Evolutionary conservation across 2,888 invertebrate genomes (phyloP), one percentile per base, ranked within the genome.

Genomic region (Trichopoda pennipes): DNA sequence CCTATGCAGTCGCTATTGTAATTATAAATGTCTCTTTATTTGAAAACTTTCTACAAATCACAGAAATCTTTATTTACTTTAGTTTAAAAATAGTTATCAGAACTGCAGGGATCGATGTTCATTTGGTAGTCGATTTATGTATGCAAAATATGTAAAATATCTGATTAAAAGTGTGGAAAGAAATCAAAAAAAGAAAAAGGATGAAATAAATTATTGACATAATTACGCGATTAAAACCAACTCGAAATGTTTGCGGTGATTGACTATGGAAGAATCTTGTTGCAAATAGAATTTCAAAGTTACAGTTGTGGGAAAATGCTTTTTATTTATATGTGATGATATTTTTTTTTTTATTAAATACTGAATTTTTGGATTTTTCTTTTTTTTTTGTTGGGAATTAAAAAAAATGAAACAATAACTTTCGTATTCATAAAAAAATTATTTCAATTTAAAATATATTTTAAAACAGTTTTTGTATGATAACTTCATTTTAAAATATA

Each of bases 151-250:
- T 28, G 4, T 28, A 28, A n/a, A n/a, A n/a, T n/a, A 44, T 16
- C 16, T 16, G 16, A 44, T 44, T 44, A n/a, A 44, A 44, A n/a
- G 16, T 44, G 14, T 16, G 2, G 16, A 44, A 44, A 44, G 6
- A 44, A 44, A 44, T 55, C 42, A 72, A 61, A 60, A 35, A 3
- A 35, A 38, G 12, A 10, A 12, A 35, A 53, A 28, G 42, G 42
- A 55, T 73, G 55, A 55, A 63, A 74, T 63, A 55, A 74, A 64
- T 63, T 74, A 63, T 56, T 73, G 21, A 63, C 44, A 32, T 42
- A 63, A 63, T 73, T 63, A 35, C n/a, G 44, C 32, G 21, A 44
- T 44, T 73, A 32, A 63, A 63, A 35, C 28, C 63, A 55, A 28
- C 55, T 55, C 53, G 44, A 55, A 32, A 63, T 44, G 32, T 63